Conservation (phyloP, 2,113 vertebrate species). For the Nyctibius bracteatus region DNA sequence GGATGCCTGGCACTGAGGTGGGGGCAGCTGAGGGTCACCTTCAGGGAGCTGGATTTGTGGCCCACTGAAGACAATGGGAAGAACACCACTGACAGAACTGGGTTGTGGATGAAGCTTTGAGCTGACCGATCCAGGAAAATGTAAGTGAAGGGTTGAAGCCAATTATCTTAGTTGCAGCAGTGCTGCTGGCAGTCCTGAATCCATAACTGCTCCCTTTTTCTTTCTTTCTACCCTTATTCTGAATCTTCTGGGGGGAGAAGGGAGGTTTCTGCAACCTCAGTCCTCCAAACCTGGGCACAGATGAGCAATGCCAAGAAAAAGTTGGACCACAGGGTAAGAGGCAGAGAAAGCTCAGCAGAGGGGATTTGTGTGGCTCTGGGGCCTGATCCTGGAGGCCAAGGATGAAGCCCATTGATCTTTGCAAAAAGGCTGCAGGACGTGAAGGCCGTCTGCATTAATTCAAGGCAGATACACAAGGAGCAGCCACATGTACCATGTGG, state of each 20-base stretch:
- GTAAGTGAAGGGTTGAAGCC: background rate
- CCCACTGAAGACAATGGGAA: background rate
- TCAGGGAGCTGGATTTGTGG: background rate
- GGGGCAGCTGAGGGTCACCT: background rate
- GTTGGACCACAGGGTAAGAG: background rate
- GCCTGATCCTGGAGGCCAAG: background rate
- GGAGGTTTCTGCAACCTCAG: background rate
- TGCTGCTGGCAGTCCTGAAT: background rate
- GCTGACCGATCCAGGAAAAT: background rate
- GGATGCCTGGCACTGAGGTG: background rate
- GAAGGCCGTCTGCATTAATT: background rate
- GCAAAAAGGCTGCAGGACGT: slow-evolving; percentile 18
- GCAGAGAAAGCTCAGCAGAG: background rate
- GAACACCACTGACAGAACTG: background rate
- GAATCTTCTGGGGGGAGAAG: background rate
- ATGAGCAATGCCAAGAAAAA: background rate
- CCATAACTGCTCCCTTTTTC: fast-evolving
- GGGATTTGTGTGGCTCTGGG: background rate
- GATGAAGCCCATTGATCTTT: background rate
- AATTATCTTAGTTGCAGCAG: background rate
- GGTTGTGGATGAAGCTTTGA: background rate
- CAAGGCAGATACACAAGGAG: slow-evolving; percentile 19
- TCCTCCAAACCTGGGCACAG: background rate
- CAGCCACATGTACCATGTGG: slow-evolving; percentile 7
- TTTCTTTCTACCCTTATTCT: background rate